Evolutionary conservation across 2,888 invertebrate species (phyloP), one percentile per base, ranked within the genome.

Genomic region (Allolobophora icterica): DNA sequence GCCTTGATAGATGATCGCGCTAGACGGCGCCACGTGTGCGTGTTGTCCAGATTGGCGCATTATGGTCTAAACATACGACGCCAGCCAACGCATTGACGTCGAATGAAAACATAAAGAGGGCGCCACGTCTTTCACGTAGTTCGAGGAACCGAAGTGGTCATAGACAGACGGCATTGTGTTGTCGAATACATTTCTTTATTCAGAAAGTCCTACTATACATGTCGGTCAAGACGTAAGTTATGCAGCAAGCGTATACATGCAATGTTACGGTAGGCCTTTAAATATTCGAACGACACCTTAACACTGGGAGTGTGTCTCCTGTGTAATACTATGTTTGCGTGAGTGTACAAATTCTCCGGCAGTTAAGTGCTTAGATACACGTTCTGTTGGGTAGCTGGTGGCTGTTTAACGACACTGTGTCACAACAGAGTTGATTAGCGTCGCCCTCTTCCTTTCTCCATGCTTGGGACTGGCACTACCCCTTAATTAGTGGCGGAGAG

Each of bases 71-170:
- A 71, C 71, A 71, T 71, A 71, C 71, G 71, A 71, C 71, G 71
- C 71, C 71, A 71, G 71, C 30, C 71, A 71, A 71, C n/a, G 71
- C 71, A 71, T 71, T 71, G 71, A 71, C 71, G n/a, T 71, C 71
- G 71, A 71, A 71, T 71, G 71, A 71, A 71, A 71, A 71, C 71
- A 71, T 71, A 71, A 71, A 71, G 71, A n/a, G 71, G 71, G 71
- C 71, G 71, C 71, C 71, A 71, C 71, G n/a, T 71, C 71, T 71
- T 71, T 71, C 71, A n/a, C 30, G 71, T 71, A n/a, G 30, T n/a
- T n/a, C 71, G 30, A 71, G 71, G 30, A 71, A 71, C 30, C 52
- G 21, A 52, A 71, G 30, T n/a, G n/a, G 71, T 71, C 71, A 71
- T n/a, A 71, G 71, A 52, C 52, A 24, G 24, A 71, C 8, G 71